phyloP scores from a whole-genome alignment of 2,888 invertebrate genomes.

The Rotaria magnacalcarata region DNA sequence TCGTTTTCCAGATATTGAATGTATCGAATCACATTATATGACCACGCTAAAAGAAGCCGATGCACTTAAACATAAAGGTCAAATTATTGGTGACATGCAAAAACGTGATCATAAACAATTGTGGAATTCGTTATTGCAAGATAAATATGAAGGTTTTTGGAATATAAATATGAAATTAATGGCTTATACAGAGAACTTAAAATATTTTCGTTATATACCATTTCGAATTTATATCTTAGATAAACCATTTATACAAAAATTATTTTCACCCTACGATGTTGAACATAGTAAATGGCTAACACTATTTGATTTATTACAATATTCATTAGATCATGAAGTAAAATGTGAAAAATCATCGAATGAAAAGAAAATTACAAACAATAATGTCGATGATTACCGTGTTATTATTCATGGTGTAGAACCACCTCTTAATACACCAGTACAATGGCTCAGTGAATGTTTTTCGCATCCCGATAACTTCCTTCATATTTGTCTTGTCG shows the following conservation, averaged over 20 bases:
- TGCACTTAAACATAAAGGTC: constrained; percentile 84
- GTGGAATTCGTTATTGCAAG: constrained; percentile 82
- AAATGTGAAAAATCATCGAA: not conserved
- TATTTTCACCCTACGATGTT: constrained; percentile 70
- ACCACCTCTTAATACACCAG: constrained; percentile 78
- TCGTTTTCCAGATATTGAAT: constrained; percentile 73
- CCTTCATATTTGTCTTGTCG: constrained; percentile 68
- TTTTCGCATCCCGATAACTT: constrained; percentile 97
- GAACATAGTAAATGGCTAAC: constrained; percentile 68
- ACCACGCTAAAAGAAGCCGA: constrained; percentile 94
- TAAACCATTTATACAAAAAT: constrained; percentile 70
- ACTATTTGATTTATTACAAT: constrained; percentile 68
- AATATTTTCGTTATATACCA: constrained; percentile 81
- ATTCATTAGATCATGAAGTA: constrained; percentile 58
- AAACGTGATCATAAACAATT: constrained; percentile 92
- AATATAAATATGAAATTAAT: constrained; percentile 87
- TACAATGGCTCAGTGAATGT: constrained; percentile 95
- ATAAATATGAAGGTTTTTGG: constrained; percentile 99
- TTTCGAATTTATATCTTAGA: constrained; percentile 68
- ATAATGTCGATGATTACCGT: constrained; percentile 2
- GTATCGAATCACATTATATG: constrained; percentile 87
- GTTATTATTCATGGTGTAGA: constrained; percentile 73
- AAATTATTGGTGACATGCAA: constrained; percentile 60
- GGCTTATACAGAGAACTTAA: constrained; percentile 70
- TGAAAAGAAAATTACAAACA: not conserved